Evolutionary conservation across 2,113 vertebrate genomes (phyloP).

Genomic region (Thamnaconus septentrionalis): DNA sequence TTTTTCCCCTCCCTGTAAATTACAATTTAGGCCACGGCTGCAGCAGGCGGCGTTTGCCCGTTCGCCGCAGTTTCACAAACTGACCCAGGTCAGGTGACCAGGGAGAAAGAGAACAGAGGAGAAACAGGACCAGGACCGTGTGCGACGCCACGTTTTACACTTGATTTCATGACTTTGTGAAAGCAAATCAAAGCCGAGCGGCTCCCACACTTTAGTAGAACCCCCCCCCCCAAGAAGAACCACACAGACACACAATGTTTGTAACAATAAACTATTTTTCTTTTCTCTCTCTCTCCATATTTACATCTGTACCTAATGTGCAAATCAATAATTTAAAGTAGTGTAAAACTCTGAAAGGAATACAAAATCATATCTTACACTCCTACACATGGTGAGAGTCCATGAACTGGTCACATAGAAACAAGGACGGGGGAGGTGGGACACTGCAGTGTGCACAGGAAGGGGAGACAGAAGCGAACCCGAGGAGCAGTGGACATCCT

Average conservation of each 20-base stretch:
- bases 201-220: no score
- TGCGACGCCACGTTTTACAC: no score
- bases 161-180: no score
- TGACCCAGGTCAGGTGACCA: no score
- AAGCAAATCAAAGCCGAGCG: no score
- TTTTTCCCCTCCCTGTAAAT: no score
- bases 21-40: no score
- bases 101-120: no score
- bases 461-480: slow-evolving; percentile 70
- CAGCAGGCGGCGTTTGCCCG: no score
- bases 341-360: slow-evolving; percentile 81
- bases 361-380: slow-evolving; percentile 77
- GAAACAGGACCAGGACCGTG: no score
- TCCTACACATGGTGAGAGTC: slow-evolving; percentile 75
- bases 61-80: no score
- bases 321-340: slow-evolving; percentile 83
- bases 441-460: slow-evolving; percentile 69
- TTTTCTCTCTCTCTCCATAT: slow-evolving; percentile 56
- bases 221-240: slow-evolving; percentile 54
- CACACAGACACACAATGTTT: slow-evolving; percentile 77
- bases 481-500: slow-evolving; percentile 78
- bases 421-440: slow-evolving; percentile 70
- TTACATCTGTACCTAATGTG: slow-evolving; percentile 82
- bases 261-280: slow-evolving; percentile 84
- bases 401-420: slow-evolving; percentile 70